Conservation (phyloP, 2,797 vertebrate genomes). For the Enteromius paludinosus region DNA sequence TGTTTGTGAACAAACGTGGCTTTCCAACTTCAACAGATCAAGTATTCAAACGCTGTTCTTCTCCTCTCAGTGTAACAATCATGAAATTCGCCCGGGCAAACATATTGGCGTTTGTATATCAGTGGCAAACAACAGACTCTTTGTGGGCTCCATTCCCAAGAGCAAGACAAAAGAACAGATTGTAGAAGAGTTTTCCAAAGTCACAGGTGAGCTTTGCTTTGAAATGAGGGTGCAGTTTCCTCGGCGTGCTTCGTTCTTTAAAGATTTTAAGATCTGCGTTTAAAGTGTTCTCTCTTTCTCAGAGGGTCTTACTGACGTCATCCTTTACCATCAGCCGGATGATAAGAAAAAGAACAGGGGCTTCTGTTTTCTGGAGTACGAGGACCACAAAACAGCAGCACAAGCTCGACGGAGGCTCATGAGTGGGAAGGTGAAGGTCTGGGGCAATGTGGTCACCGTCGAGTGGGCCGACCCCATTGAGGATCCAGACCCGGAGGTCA, state of each 20-base stretch:
- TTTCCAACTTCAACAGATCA: not conserved
- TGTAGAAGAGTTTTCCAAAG: slow-evolving; percentile 95
- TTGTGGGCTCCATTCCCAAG: slow-evolving; percentile 98
- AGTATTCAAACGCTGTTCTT: not conserved
- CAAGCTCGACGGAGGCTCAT: slow-evolving; percentile 95
- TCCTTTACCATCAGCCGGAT: slow-evolving; percentile 95
- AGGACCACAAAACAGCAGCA: slow-evolving; percentile 98
- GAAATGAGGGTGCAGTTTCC: not conserved
- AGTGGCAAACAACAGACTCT: slow-evolving; percentile 97
- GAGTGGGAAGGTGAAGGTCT: slow-evolving; percentile 98
- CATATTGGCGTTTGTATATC: slow-evolving; percentile 98
- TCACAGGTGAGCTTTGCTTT: slow-evolving; percentile 86
- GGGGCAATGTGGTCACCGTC: slow-evolving; percentile 95
- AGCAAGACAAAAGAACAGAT: slow-evolving; percentile 99
- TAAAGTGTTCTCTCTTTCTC: slow-evolving; percentile 11
- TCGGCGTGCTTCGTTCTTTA: not conserved
- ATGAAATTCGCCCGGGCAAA: slow-evolving; percentile 97
- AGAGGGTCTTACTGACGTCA: slow-evolving; percentile 98
- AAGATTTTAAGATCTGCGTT: not conserved
- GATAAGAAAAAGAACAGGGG: slow-evolving; percentile 98
- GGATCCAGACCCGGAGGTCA: slow-evolving; percentile 96
- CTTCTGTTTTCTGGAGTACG: slow-evolving; percentile 98
- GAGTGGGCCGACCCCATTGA: slow-evolving; percentile 99
- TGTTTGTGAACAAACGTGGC: not conserved
- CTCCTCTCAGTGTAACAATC: slow-evolving; percentile 90